phyloP scores from a whole-genome alignment of 2,797 vertebrate genomes.

The Chromobotia macracanthus region DNA sequence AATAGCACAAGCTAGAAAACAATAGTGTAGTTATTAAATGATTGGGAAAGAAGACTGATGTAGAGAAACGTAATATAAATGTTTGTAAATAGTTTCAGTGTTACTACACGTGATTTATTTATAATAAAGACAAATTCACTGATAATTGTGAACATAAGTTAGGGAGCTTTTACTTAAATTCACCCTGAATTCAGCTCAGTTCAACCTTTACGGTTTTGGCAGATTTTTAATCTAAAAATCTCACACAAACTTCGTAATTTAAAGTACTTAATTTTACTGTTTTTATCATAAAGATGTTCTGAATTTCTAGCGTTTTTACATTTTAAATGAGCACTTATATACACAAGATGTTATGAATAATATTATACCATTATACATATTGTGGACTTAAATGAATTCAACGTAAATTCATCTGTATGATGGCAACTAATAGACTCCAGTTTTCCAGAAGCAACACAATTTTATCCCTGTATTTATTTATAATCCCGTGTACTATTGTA shows the following conservation, averaged over 20 bases:
- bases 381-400: not conserved
- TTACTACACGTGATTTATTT: not conserved
- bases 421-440: not conserved
- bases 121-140: not conserved
- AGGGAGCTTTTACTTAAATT: not conserved
- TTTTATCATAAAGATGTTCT: not conserved
- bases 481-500: not conserved
- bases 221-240: not conserved
- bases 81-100: not conserved
- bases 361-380: not conserved
- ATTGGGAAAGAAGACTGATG: no score
- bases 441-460: not conserved
- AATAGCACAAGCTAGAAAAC: not conserved
- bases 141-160: not conserved
- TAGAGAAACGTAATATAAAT: no score
- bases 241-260: not conserved
- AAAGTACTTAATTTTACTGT: not conserved
- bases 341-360: not conserved
- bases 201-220: not conserved
- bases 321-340: not conserved
- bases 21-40: not conserved
- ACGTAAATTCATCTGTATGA: not conserved
- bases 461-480: not conserved
- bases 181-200: not conserved
- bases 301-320: not conserved